Percentiles rank a stretch among this genome's conserved stretches.
Conservation (phyloP, 2,797 vertebrate genomes). For the Psittacula derbiana region DNA sequence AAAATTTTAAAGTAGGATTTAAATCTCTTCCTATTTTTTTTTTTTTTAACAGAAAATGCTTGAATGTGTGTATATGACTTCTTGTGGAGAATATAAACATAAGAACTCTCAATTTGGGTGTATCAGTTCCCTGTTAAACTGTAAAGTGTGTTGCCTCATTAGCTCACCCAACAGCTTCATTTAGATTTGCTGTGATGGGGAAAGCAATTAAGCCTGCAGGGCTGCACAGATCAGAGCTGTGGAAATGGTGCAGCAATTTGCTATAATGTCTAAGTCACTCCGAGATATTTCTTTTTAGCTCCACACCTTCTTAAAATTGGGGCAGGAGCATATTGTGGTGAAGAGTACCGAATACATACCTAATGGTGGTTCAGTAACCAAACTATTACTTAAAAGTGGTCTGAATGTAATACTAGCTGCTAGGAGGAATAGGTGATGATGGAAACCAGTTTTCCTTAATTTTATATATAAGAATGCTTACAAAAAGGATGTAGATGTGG, state of each 20-base stretch:
- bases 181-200: neutral
- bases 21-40: neutral
- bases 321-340: neutral
- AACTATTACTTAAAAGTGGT: neutral
- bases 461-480: neutral
- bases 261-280: neutral
- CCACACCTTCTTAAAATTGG: neutral
- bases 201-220: conserved; percentile 24
- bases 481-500: neutral
- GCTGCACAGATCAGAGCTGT: conserved; percentile 19
- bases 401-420: neutral
- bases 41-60: neutral
- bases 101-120: neutral
- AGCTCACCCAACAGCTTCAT: neutral
- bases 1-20: neutral
- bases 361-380: neutral
- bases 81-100: neutral
- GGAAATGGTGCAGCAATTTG: conserved; percentile 30
- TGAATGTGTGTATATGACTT: neutral
- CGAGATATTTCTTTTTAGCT: neutral
- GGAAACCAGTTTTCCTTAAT: neutral
- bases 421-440: neutral
- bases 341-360: neutral
- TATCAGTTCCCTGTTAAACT: neutral
- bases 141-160: neutral